Percentiles rank a stretch among this genome's conserved stretches.
Evolutionary conservation across 2,888 invertebrate species (phyloP).

Genomic region (Epistrophella euchroma): DNA sequence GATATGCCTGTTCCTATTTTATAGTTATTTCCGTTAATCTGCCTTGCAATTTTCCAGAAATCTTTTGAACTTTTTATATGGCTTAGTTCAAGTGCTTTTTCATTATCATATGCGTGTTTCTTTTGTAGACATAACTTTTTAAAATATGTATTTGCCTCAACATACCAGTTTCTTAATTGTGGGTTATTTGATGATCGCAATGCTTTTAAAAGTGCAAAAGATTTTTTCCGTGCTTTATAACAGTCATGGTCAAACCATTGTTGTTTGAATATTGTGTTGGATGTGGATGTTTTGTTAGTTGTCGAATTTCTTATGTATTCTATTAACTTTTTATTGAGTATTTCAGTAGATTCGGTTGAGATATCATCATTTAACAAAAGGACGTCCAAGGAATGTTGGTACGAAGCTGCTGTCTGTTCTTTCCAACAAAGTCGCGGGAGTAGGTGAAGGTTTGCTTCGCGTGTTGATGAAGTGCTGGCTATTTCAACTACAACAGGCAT

Average conservation of each 20-base stretch:
- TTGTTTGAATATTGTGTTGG: too few species aligned
- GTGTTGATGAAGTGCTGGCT: not conserved
- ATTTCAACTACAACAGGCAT: not conserved
- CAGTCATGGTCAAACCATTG: too few species aligned
- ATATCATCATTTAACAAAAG: not conserved
- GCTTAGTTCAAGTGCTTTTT: too few species aligned
- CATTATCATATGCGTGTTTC: too few species aligned
- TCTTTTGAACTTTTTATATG: too few species aligned
- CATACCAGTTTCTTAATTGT: too few species aligned
- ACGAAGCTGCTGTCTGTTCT: not conserved
- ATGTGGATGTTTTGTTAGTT: not conserved
- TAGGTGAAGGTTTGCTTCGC: not conserved
- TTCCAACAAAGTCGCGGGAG: not conserved
- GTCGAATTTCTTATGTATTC: not conserved
- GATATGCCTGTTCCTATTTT: not conserved
- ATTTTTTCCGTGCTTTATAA: too few species aligned
- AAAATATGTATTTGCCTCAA: too few species aligned
- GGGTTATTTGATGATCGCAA: too few species aligned
- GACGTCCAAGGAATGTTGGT: not conserved
- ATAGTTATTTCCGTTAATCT: not conserved
- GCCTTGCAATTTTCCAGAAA: too few species aligned
- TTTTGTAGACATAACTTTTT: too few species aligned
- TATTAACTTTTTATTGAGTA: not conserved
- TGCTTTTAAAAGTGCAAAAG: too few species aligned
- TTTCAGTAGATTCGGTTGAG: not conserved